These are phyloP conservation scores for Flexamia atlantica DNA, from an alignment of 2,888 invertebrate genomes.

Conservation along the genomic window DNA sequence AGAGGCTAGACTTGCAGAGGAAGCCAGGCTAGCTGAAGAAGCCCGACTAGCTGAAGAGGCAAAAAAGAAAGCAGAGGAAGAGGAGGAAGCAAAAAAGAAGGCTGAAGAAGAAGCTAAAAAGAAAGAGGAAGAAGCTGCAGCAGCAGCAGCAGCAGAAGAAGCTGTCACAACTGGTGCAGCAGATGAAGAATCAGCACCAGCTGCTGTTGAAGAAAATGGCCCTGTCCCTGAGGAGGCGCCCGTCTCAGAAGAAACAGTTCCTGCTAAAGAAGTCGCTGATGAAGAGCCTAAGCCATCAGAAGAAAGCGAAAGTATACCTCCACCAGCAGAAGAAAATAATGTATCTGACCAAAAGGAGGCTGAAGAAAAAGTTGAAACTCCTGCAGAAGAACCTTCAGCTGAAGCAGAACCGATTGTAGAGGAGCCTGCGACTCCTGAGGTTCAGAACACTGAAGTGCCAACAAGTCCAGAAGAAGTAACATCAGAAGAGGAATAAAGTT, in stretches of 20 bases:
- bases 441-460: slow-evolving; percentile 74
- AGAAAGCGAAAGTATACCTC: slow-evolving; percentile 66
- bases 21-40: slow-evolving; percentile 80
- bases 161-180: slow-evolving; percentile 66
- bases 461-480: slow-evolving; percentile 72
- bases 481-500: slow-evolving; percentile 75
- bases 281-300: slow-evolving; percentile 71
- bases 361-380: slow-evolving; percentile 73
- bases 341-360: slow-evolving; percentile 66
- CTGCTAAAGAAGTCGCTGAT: slow-evolving; percentile 71
- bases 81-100: slow-evolving; percentile 75
- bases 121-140: slow-evolving; percentile 77
- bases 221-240: slow-evolving; percentile 63
- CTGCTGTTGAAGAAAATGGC: slow-evolving; percentile 72
- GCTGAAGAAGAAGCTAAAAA: slow-evolving; percentile 67
- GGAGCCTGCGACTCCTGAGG: slow-evolving; percentile 72
- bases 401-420: slow-evolving; percentile 63
- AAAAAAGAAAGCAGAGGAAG: slow-evolving; percentile 68
- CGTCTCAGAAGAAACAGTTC: slow-evolving; percentile 61
- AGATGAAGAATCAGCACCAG: slow-evolving; percentile 79
- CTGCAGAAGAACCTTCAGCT: slow-evolving; percentile 64
- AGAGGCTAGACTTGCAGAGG: slow-evolving; percentile 80
- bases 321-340: not conserved
- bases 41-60: slow-evolving; percentile 78
- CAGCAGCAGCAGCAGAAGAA: slow-evolving; percentile 80